Conservation (phyloP, 2,888 invertebrate species). For the Lagria hirta region DNA sequence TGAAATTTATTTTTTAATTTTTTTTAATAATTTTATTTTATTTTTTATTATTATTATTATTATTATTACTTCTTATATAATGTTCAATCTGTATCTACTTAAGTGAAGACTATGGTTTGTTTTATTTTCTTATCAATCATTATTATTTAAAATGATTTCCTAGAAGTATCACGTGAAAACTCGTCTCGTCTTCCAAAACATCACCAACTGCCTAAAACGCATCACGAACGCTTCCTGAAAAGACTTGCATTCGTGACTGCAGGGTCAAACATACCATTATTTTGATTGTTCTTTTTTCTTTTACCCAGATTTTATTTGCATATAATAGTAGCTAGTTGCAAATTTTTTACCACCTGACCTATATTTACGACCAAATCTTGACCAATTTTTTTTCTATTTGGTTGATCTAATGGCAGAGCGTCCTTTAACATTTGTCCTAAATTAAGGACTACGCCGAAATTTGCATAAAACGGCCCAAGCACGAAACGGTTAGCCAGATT, state of each 20-base stretch:
- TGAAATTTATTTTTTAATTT: too few species aligned
- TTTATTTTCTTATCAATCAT: too few species aligned
- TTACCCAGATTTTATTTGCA: conserved; percentile 21
- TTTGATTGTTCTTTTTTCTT: conserved; percentile 7
- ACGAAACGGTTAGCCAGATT: conserved; percentile 25
- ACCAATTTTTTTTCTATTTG: conserved; percentile 16
- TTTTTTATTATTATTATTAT: too few species aligned
- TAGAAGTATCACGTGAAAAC: too few species aligned
- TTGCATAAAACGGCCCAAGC: conserved; percentile 22
- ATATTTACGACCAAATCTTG: conserved; percentile 18
- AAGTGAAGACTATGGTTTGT: too few species aligned
- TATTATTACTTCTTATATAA: too few species aligned
- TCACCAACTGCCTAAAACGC: conserved; percentile 6
- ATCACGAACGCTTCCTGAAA: conserved; percentile 18
- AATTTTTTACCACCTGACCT: conserved; percentile 20
- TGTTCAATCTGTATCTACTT: too few species aligned
- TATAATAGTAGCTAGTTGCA: conserved; percentile 17
- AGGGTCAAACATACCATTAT: conserved; percentile 6
- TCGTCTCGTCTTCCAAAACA: too few species aligned
- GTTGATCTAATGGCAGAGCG: conserved; percentile 21
- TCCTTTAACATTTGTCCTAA: conserved; percentile 25
- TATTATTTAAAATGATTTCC: too few species aligned
- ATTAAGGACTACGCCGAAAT: conserved; percentile 19
- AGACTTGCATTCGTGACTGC: conserved; percentile 9
- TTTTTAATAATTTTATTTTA: too few species aligned